phyloP scores from a whole-genome alignment of 2,113 vertebrate genomes.

The Candoia aspera region DNA sequence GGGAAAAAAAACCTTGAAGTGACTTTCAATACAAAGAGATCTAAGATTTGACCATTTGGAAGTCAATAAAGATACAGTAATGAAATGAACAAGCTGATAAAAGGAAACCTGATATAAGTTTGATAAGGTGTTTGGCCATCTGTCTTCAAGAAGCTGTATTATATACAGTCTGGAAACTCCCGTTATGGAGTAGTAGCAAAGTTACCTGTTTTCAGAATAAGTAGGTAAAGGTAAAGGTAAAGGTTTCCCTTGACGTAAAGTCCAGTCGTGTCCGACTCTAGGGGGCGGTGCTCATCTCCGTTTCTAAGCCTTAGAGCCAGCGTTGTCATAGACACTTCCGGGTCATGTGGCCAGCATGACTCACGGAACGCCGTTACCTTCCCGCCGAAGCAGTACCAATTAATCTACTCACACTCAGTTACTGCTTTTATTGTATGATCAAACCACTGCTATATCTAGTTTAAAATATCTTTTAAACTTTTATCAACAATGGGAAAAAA shows the following conservation, averaged over 20 bases:
- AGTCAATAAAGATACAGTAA: background rate
- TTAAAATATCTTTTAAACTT: conserved; percentile 5
- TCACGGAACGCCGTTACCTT: too few relatives aligned
- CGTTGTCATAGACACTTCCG: too few relatives aligned
- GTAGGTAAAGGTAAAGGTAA: too few relatives aligned
- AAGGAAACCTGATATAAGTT: rapidly evolving
- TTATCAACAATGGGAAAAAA: background rate
- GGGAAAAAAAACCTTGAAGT: too few relatives aligned
- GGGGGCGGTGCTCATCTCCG: too few relatives aligned
- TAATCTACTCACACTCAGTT: too few relatives aligned
- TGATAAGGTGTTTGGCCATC: background rate
- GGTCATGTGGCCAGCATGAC: too few relatives aligned
- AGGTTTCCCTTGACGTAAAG: too few relatives aligned
- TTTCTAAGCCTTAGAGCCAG: too few relatives aligned
- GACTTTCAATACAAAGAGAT: rapidly evolving
- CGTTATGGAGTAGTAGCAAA: background rate
- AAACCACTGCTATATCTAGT: background rate
- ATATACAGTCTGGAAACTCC: background rate
- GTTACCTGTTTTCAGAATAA: background rate
- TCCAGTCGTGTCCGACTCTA: too few relatives aligned
- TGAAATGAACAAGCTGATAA: background rate
- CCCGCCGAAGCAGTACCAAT: too few relatives aligned
- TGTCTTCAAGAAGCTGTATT: background rate
- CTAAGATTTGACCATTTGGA: rapidly evolving
- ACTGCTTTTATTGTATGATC: background rate